phyloP scores from a whole-genome alignment of 1,140 invertebrate genomes.

The Drosophila grimshawi region DNA sequence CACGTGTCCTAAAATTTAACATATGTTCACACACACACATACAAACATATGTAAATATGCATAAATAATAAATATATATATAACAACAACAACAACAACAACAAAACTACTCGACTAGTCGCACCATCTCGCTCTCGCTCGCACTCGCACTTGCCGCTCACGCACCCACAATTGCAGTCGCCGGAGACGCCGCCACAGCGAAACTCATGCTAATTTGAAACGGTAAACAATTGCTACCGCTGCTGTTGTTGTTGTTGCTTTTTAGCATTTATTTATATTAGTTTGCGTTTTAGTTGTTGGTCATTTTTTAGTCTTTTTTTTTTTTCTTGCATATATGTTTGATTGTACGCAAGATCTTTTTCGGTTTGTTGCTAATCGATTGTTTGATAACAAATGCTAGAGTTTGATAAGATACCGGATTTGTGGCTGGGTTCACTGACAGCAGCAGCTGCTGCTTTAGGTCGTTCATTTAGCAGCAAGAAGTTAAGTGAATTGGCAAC shows the following conservation, averaged over 20 bases:
- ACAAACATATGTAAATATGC: conserved; percentile 9
- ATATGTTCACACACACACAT: background rate
- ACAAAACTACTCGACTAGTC: conserved; percentile 11
- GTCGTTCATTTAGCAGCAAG: background rate
- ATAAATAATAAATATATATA: conserved; percentile 6
- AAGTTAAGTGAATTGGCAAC: background rate
- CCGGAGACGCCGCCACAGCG: conserved; percentile 47
- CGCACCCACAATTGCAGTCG: conserved; percentile 53
- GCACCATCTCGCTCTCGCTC: conserved; percentile 15
- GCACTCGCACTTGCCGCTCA: conserved; percentile 44
- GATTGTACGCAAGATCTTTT: conserved; percentile 24
- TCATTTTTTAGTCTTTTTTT: background rate
- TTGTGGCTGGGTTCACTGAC: background rate
- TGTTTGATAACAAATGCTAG: conserved; percentile 12
- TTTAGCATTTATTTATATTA: conserved; percentile 54
- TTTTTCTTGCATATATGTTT: conserved; percentile 14
- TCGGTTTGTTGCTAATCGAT: conserved; percentile 12
- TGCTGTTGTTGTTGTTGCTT: conserved; percentile 11
- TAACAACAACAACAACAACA: too few species aligned
- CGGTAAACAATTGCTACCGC: conserved; percentile 65
- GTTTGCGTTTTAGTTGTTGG: conserved; percentile 20
- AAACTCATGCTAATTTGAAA: conserved; percentile 69
- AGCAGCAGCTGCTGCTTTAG: background rate
- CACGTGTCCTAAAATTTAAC: conserved; percentile 31
- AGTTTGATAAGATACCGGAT: conserved; percentile 4